Evolutionary conservation across 2,797 vertebrate species (phyloP), one percentile per base, ranked within the genome.

Genomic region (Semaprochilodus insignis): DNA sequence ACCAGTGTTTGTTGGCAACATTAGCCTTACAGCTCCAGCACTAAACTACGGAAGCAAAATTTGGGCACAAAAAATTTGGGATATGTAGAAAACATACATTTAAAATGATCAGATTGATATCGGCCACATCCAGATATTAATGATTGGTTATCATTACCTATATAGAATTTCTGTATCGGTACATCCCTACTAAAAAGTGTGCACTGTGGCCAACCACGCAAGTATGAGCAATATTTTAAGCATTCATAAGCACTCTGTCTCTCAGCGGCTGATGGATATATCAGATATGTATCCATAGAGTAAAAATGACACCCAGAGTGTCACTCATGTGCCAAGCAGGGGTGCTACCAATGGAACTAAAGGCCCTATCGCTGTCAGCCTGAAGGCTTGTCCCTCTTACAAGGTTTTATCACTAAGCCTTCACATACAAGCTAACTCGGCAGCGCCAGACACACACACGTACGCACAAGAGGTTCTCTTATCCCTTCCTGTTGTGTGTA

Each of bases 331-430:
- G 70, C 48, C 70, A 72, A 36, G 80, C 78, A 60, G 57, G 62
- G 44, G 74, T 23, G 74, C 79, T 74, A 74, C 75, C 83, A 81
- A 27, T 81, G 66, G 70, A n/a, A 54, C 83, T 74, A 36, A 85
- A 82, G 70, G 52, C 17, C 77, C 81, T 55, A 67, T 8, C 1
- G 23, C 78, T 74, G 40, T 70, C 27, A 71, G 71, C 80, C 74
- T 69, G 19, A 55, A 48, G 54, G 55, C 80, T 75, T 55, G 63
- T 66, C 63, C 15, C 36, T 65, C 60, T 81, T 81, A 74, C 78
- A 31, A 51, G 80, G 63, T 81, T 80, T 60, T 77, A 80, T 80
- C 51, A 69, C 74, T 70, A 54, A 65, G 48, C 48, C 70, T 54
- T 27, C 70, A 72, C 48, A 52, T 72, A 27, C 70, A 54, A 70